phyloP scores from a whole-genome alignment of 1,140 invertebrate species.

The Brachionus rubens region DNA sequence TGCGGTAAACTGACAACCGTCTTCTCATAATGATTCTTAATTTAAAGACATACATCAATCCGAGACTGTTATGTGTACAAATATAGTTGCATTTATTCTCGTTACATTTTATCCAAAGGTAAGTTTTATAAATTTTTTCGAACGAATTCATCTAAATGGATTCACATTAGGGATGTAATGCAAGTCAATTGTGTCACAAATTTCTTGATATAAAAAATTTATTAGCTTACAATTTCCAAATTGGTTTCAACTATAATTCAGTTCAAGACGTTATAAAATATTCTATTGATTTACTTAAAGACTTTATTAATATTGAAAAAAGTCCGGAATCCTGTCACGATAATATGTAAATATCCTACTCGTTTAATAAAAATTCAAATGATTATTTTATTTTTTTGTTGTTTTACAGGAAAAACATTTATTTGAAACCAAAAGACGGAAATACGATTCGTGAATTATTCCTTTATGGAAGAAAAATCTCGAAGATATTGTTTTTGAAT shows the following conservation, averaged over 20 bases:
- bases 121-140: too few relatives aligned
- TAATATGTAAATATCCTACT: not conserved
- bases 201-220: constrained; percentile 1
- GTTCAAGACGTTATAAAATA: not conserved
- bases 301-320: not conserved
- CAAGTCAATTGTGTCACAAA: not conserved
- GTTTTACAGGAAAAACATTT: not conserved
- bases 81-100: constrained; percentile 4
- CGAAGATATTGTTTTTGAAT: constrained; percentile 10
- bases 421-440: not conserved
- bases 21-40: too few relatives aligned
- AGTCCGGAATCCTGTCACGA: not conserved
- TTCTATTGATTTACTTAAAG: not conserved
- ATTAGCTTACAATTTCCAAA: not conserved
- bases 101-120: not conserved
- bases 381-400: not conserved
- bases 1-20: too few relatives aligned
- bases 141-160: too few relatives aligned
- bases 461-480: not conserved
- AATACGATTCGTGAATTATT: not conserved
- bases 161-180: constrained; percentile 14
- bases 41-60: not conserved
- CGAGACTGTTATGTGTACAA: constrained; percentile 17
- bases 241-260: constrained; percentile 13
- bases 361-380: not conserved